phyloP scores from a whole-genome alignment of 1,140 invertebrate species.

The Holotrichia oblita region DNA sequence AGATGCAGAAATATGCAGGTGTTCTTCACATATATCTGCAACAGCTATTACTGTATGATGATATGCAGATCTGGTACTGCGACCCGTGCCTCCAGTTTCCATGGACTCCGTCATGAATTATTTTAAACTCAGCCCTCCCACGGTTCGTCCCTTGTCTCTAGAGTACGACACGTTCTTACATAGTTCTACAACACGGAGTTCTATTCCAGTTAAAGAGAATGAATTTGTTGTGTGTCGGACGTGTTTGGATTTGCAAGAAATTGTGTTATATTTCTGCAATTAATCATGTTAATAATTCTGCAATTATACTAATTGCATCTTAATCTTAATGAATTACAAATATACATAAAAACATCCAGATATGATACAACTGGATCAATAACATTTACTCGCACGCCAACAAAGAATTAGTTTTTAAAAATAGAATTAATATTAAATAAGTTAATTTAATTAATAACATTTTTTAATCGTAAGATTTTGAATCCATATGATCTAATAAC shows the following conservation, averaged over 20 bases:
- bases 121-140: constrained; percentile 34
- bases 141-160: constrained; percentile 31
- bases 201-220: constrained; percentile 5
- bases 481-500: too few species aligned
- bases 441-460: too few species aligned
- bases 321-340: constrained; percentile 13
- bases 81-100: constrained; percentile 27
- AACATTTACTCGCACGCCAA: too few species aligned
- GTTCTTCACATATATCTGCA: constrained; percentile 22
- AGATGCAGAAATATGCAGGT: constrained; percentile 8
- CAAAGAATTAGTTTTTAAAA: too few species aligned
- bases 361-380: too few species aligned
- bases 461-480: too few species aligned
- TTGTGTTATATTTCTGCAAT: neutral
- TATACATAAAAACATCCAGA: too few species aligned
- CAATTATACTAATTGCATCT: neutral
- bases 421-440: too few species aligned
- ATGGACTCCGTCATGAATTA: constrained; percentile 32
- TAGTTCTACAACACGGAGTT: neutral
- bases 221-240: neutral
- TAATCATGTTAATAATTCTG: neutral
- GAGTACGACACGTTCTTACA: constrained; percentile 27
- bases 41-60: constrained; percentile 31
- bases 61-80: constrained; percentile 32
- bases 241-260: neutral